Percentiles rank a stretch among this genome's conserved stretches.
Conservation (phyloP, 2,888 invertebrate species). For the Amblyjoppa fuscipennis region DNA sequence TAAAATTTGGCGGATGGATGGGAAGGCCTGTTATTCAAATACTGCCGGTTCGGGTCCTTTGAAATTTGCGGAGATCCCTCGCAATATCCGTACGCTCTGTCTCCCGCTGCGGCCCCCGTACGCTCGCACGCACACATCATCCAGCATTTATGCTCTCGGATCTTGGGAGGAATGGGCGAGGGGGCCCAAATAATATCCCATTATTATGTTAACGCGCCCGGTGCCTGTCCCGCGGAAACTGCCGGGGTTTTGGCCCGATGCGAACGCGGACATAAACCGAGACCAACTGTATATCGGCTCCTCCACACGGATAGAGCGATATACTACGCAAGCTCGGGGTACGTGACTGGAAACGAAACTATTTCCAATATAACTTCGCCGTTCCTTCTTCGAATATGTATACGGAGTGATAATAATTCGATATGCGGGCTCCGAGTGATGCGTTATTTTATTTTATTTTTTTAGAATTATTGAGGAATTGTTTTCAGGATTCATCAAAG, state of each 20-base stretch:
- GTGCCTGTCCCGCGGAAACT: slow-evolving; percentile 63
- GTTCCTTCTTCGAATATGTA: background rate
- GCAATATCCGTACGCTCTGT: slow-evolving; percentile 49
- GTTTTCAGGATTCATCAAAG: background rate
- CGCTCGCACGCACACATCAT: slow-evolving; percentile 34
- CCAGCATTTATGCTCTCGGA: slow-evolving; percentile 64
- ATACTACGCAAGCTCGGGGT: slow-evolving; percentile 31
- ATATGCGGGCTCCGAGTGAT: background rate
- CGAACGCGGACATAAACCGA: slow-evolving; percentile 39
- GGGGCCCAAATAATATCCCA: slow-evolving; percentile 74
- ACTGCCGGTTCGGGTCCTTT: slow-evolving; percentile 51
- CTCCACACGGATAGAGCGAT: slow-evolving; percentile 17
- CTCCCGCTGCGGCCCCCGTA: slow-evolving; percentile 22
- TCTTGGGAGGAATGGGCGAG: slow-evolving; percentile 29
- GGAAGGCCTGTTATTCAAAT: slow-evolving; percentile 68
- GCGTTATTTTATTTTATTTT: background rate
- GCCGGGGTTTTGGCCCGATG: slow-evolving; percentile 27
- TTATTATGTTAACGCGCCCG: slow-evolving; percentile 74
- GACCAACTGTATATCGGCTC: slow-evolving; percentile 25
- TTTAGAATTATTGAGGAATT: background rate
- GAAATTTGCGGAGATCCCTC: slow-evolving; percentile 63
- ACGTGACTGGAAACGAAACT: slow-evolving; percentile 62
- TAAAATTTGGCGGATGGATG: slow-evolving; percentile 44
- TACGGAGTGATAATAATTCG: slow-evolving; percentile 24
- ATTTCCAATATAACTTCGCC: slow-evolving; percentile 75